A percentile compares a stretch with the other conserved stretches of the same genome.
These are phyloP conservation scores for Gastrophryne carolinensis DNA, from an alignment of 2,797 vertebrate genomes.

Conservation along the genomic window DNA sequence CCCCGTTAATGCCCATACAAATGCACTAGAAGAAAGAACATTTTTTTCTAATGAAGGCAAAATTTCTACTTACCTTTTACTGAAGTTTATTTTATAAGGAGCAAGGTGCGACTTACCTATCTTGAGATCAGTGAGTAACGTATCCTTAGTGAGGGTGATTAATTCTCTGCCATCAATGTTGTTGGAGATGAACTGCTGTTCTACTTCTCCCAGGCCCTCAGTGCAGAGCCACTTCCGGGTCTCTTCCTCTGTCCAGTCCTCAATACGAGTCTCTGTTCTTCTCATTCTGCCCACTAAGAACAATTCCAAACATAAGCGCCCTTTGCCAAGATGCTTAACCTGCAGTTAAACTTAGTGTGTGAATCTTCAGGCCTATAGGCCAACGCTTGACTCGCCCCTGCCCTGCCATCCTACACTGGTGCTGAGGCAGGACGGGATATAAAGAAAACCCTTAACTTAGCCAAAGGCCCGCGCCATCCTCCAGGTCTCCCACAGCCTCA, in stretches of 20 bases:
- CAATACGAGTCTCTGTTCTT: slow-evolving; percentile 61
- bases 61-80: too few species aligned
- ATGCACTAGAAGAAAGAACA: too few species aligned
- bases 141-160: slow-evolving; percentile 77
- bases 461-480: too few species aligned
- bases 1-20: too few species aligned
- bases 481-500: too few species aligned
- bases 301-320: slow-evolving; percentile 26
- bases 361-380: too few species aligned
- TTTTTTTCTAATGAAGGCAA: too few species aligned
- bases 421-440: too few species aligned
- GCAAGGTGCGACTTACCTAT: slow-evolving; percentile 72
- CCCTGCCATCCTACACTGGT: too few species aligned
- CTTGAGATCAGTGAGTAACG: slow-evolving; percentile 77
- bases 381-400: too few species aligned
- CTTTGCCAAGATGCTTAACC: neutral
- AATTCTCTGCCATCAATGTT: slow-evolving; percentile 84
- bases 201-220: slow-evolving; percentile 74
- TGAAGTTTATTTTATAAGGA: neutral
- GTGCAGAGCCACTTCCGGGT: slow-evolving; percentile 76
- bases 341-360: neutral
- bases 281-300: slow-evolving; percentile 56
- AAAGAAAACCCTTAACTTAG: too few species aligned
- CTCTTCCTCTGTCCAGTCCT: slow-evolving; percentile 83
- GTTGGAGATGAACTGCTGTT: slow-evolving; percentile 75